phyloP scores from a whole-genome alignment of 2,113 vertebrate genomes.

The Todiramphus saurophagus region DNA sequence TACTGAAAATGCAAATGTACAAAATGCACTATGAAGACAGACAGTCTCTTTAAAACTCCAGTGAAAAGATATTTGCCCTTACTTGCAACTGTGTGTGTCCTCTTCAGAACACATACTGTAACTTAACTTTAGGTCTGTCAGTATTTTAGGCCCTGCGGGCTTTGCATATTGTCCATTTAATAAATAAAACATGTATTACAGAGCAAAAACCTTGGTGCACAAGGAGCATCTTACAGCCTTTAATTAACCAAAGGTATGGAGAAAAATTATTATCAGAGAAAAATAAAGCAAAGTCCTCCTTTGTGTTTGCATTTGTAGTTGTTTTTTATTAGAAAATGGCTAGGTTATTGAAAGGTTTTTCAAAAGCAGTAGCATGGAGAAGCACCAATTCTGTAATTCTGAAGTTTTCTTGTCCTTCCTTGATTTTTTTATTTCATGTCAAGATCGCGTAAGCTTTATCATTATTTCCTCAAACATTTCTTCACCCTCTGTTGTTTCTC shows the following conservation, averaged over 20 bases:
- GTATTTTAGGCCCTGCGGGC: not conserved
- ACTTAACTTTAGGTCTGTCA: not conserved
- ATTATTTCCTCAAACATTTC: conserved; percentile 4
- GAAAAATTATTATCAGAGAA: not conserved
- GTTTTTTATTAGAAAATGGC: not conserved
- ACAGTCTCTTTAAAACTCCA: not conserved
- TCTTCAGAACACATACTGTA: conserved; percentile 42
- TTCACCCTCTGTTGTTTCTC: conserved; percentile 26
- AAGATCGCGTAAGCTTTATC: not conserved
- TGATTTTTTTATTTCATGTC: not conserved
- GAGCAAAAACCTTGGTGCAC: not conserved
- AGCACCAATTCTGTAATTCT: conserved; percentile 40
- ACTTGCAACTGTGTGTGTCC: not conserved
- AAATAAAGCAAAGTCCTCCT: not conserved
- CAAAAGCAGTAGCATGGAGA: conserved; percentile 42
- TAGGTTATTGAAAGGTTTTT: conserved; percentile 6
- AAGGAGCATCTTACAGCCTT: not conserved
- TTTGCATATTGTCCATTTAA: conserved; percentile 15
- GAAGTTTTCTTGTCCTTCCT: conserved; percentile 22
- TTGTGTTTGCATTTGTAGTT: conserved; percentile 35
- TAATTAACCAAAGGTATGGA: conserved; percentile 4
- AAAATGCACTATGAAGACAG: conserved; percentile 29
- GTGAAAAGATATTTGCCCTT: not conserved
- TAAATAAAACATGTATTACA: not conserved
- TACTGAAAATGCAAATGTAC: conserved; percentile 24